These are phyloP conservation scores for Pseudochirops corinnae DNA, from an alignment of 2,797 vertebrate species.

Conservation along the genomic window DNA sequence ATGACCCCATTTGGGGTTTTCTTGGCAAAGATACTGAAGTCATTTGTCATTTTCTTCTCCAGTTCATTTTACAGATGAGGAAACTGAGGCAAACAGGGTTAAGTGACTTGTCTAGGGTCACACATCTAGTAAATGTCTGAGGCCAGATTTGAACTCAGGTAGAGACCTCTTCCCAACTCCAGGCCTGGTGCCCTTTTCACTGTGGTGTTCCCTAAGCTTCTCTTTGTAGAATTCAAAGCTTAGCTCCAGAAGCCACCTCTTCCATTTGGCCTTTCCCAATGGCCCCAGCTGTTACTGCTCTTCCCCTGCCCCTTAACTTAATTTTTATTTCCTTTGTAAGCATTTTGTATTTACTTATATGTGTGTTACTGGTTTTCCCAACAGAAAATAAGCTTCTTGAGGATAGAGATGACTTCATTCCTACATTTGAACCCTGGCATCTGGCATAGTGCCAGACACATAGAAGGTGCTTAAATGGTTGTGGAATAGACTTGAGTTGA, in stretches of 20 bases:
- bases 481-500: conserved; percentile 69
- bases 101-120: background rate
- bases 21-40: background rate
- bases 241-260: background rate
- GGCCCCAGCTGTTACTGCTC: background rate
- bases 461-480: conserved; percentile 77
- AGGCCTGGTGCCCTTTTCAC: too few relatives aligned
- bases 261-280: background rate
- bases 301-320: background rate
- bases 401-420: background rate
- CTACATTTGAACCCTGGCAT: background rate
- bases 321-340: background rate
- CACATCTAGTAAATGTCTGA: background rate
- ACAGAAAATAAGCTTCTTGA: background rate
- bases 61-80: background rate
- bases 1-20: background rate
- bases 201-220: background rate
- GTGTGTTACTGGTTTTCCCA: background rate
- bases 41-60: background rate
- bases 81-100: background rate
- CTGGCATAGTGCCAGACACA: conserved; percentile 68
- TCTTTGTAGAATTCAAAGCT: background rate
- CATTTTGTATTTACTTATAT: background rate
- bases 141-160: background rate
- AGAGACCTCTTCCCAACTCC: too few relatives aligned